Evolutionary conservation across 2,113 vertebrate species (phyloP), one percentile per base, ranked within the genome.

Genomic region (Caranx ignobilis): DNA sequence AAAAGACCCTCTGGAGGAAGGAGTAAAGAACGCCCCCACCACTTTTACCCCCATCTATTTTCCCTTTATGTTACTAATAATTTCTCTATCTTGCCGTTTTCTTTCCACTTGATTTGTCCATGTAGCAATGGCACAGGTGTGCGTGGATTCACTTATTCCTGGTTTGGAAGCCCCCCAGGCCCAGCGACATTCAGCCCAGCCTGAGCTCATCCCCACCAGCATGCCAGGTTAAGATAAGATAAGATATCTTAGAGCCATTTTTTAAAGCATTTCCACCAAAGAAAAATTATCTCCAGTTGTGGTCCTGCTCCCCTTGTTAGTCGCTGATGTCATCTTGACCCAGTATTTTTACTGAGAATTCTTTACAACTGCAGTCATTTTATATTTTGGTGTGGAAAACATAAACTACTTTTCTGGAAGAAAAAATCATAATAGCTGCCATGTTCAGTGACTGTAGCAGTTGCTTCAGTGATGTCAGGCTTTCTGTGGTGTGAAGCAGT

Each of bases 101-200:
- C 77, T 77, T 84, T 59, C 19, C 26, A 62, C 50, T 62, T 77
- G 34, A 55, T 82, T 45, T 77, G 35, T 82, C 57, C 21, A 5
- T 85, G 61, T 89, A 95, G 94, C 69, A 31, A 93, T 81, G 61
- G 69, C 87, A 79, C 96, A 96, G 1, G 77, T 96, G 75, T 94
- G 94, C 70, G 94, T 97, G 87, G 97, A 98, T 91, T 96, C 97
- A 68, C 95, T 99, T 65, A 98, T 99, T 61, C 96, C 97, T 0
- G 97, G 97, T 91, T 94, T 99, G 70, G 97, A 98, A 93, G 94
- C 96, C 11, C 96, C 96, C 0, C 89, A 94, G 91, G 86, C 95
- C 59, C 96, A 96, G 81, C 92, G 93, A 77, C 94, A 96, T 8
- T 76, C 95, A 85, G 95, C 95, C 31, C 97, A 97, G 86, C 91